Evolutionary conservation across 2,797 vertebrate genomes (phyloP).

Genomic region (Enteromius argenteus): DNA sequence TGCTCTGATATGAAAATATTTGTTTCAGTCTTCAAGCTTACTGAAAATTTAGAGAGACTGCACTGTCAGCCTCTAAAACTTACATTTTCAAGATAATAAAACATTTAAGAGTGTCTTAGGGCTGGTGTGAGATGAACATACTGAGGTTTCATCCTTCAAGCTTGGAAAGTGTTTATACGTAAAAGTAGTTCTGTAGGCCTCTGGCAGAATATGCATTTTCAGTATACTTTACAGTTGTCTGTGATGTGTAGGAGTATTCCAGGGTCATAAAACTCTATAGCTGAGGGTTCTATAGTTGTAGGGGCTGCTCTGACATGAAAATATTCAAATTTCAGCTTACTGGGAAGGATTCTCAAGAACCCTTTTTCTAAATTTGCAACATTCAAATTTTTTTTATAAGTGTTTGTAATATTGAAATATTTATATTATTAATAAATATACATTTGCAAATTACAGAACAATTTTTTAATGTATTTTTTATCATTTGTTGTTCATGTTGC

Average conservation of each 20-base stretch:
- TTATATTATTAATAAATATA: not conserved
- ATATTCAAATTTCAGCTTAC: not conserved
- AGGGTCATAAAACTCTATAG: not conserved
- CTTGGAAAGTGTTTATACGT: not conserved
- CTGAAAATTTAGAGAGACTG: not conserved
- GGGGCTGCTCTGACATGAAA: not conserved
- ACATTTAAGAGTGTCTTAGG: not conserved
- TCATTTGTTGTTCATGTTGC: not conserved
- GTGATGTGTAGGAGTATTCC: not conserved
- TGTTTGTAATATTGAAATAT: not conserved
- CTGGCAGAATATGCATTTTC: constrained; percentile 9
- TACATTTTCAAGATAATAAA: not conserved
- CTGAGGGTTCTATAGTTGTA: not conserved
- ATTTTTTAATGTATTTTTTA: not conserved
- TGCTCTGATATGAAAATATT: constrained; percentile 13
- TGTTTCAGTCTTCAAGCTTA: not conserved
- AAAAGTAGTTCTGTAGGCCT: not conserved
- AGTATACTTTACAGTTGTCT: not conserved
- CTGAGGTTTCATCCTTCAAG: not conserved
- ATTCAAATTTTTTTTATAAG: no score
- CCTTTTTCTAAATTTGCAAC: not conserved
- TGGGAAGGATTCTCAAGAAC: not conserved
- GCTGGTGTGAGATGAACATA: not conserved
- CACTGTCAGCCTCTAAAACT: not conserved
- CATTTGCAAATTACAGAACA: no score